Conservation (phyloP, 1,140 invertebrate species). For the Diabrotica undecimpunctata region DNA sequence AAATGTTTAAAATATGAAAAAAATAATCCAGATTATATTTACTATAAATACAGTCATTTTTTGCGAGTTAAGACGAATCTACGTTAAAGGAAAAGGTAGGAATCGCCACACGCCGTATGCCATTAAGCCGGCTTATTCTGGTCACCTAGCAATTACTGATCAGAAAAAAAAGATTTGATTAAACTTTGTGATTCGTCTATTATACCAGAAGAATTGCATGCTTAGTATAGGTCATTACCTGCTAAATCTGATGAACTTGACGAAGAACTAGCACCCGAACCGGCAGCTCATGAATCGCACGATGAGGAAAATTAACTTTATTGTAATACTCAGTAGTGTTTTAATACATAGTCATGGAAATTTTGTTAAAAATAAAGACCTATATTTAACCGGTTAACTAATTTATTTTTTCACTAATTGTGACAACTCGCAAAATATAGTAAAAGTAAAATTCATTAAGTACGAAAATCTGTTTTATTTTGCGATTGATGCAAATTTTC, state of each 20-base stretch:
- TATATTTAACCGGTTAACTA: background rate
- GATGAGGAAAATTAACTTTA: background rate
- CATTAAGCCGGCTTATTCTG: background rate
- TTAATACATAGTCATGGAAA: background rate
- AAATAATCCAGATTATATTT: background rate
- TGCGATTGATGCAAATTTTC: too few species aligned
- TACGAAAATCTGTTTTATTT: background rate
- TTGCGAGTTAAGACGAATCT: too few species aligned
- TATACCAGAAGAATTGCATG: background rate
- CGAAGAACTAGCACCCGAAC: background rate
- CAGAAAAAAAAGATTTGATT: background rate
- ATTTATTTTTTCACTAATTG: background rate
- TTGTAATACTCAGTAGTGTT: background rate
- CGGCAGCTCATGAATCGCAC: background rate
- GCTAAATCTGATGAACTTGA: background rate
- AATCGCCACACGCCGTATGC: background rate
- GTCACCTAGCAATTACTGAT: background rate
- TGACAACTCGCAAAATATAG: background rate
- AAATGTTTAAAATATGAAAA: conserved; percentile 7
- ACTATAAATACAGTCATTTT: too few species aligned
- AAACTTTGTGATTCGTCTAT: background rate
- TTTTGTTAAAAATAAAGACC: background rate
- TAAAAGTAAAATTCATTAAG: background rate
- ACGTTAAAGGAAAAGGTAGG: too few species aligned
- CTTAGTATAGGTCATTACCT: background rate